These are phyloP conservation scores for Vespertilio murinus DNA, from an alignment of 2,797 vertebrate species.

Conservation along the genomic window DNA sequence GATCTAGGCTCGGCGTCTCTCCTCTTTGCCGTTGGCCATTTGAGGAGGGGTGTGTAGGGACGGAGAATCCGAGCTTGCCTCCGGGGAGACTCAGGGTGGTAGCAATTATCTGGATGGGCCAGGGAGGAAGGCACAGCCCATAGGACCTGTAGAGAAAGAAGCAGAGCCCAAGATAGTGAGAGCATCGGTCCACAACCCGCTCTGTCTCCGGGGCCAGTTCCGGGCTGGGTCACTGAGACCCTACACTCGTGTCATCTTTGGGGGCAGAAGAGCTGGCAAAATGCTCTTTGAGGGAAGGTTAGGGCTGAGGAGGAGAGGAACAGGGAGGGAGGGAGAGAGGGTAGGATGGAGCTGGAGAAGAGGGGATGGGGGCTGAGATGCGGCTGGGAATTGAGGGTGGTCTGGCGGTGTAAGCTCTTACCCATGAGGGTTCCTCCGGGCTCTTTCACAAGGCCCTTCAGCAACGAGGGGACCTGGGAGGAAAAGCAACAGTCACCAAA, in stretches of 20 bases:
- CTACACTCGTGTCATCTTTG: not conserved
- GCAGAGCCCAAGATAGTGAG: not conserved
- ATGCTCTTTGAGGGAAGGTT: not conserved
- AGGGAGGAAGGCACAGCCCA: not conserved
- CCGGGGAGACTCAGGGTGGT: not conserved
- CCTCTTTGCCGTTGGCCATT: not conserved
- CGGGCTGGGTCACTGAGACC: not conserved
- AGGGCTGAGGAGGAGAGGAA: not conserved
- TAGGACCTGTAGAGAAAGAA: constrained; percentile 32
- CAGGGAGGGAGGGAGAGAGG: not conserved
- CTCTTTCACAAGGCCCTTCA: not conserved
- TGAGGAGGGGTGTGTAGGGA: not conserved
- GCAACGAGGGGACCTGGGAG: not conserved
- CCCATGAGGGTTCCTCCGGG: not conserved
- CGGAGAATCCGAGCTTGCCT: not conserved
- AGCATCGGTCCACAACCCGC: not conserved
- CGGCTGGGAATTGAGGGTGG: not conserved
- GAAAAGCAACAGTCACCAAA: constrained; percentile 7
- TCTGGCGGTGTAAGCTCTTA: not conserved
- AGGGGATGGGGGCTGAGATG: not conserved
- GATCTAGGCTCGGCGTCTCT: not conserved
- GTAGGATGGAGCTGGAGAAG: not conserved
- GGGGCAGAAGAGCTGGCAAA: constrained; percentile 35
- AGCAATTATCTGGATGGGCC: not conserved
- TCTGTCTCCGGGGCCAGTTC: not conserved